Conservation (phyloP, 1,140 invertebrate genomes). For the Sycophila sp. region DNA sequence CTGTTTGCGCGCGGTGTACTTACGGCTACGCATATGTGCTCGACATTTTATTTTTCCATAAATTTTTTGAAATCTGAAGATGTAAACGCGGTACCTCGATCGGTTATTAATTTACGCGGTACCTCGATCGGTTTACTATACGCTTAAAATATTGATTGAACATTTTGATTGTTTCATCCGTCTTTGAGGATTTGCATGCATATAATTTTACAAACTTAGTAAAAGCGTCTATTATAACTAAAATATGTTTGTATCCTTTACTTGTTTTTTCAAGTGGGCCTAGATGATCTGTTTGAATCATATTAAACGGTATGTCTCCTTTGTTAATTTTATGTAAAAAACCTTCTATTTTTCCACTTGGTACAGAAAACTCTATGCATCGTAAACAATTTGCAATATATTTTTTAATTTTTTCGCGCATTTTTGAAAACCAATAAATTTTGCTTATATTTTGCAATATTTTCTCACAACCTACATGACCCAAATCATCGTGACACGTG, state of each 20-base stretch:
- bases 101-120: conserved; percentile 12
- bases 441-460: neutral
- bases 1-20: conserved; percentile 33
- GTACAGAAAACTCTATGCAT: conserved; percentile 11
- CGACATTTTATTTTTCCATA: conserved; percentile 18
- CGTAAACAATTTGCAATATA: too few relatives aligned
- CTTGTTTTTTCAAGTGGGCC: conserved; percentile 6
- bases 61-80: conserved; percentile 5
- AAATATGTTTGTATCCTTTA: neutral
- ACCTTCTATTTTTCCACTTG: neutral
- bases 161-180: neutral
- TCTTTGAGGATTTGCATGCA: conserved; percentile 6
- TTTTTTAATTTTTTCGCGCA: neutral
- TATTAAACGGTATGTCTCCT: conserved; percentile 2
- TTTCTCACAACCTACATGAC: conserved; percentile 12
- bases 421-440: conserved; percentile 15
- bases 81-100: conserved; percentile 7
- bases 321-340: neutral
- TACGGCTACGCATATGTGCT: too few relatives aligned
- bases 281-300: neutral
- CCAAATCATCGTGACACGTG: neutral
- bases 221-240: conserved; percentile 9
- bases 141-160: neutral
- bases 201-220: conserved; percentile 23
- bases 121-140: too few relatives aligned